A percentile compares a stretch with the other conserved stretches of the same genome.
Conservation (phyloP, 2,113 vertebrate species). For the Bubo bubo region DNA sequence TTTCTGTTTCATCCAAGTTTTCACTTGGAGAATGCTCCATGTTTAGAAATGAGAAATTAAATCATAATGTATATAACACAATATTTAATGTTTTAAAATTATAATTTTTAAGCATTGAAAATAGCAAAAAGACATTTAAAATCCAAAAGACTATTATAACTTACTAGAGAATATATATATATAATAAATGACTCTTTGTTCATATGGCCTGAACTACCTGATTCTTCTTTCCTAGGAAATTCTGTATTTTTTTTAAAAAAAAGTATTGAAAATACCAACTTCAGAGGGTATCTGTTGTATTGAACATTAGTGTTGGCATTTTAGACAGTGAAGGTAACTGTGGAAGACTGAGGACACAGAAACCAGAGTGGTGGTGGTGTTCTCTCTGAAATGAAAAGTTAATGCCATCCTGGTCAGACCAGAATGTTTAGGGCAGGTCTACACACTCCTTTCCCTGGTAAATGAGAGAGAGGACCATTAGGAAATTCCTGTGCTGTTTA, state of each 20-base stretch:
- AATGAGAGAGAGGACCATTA: neutral
- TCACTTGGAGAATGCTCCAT: constrained; percentile 70
- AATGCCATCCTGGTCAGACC: neutral
- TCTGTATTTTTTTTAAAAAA: neutral
- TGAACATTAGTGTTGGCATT: constrained; percentile 1
- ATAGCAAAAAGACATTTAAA: constrained; percentile 80
- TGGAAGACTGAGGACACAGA: neutral
- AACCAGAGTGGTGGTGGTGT: neutral
- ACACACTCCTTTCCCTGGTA: neutral
- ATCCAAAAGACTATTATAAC: constrained; percentile 77
- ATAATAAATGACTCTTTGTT: constrained; percentile 80
- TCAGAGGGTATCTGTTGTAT: constrained; percentile 6
- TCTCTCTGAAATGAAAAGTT: neutral
- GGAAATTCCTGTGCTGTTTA: constrained; percentile 46
- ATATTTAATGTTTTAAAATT: constrained; percentile 83
- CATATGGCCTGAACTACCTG: constrained; percentile 73
- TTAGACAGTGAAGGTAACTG: neutral
- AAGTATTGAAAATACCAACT: neutral
- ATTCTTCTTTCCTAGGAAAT: constrained; percentile 75
- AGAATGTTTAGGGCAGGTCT: neutral
- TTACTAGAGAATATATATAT: constrained; percentile 81
- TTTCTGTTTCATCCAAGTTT: constrained; percentile 68
- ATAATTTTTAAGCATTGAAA: constrained; percentile 85
- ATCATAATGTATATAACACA: constrained; percentile 81
- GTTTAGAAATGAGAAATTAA: constrained; percentile 71